Evolutionary conservation across 2,797 vertebrate species (phyloP).

Genomic region (Mormyrops boulengeri): DNA sequence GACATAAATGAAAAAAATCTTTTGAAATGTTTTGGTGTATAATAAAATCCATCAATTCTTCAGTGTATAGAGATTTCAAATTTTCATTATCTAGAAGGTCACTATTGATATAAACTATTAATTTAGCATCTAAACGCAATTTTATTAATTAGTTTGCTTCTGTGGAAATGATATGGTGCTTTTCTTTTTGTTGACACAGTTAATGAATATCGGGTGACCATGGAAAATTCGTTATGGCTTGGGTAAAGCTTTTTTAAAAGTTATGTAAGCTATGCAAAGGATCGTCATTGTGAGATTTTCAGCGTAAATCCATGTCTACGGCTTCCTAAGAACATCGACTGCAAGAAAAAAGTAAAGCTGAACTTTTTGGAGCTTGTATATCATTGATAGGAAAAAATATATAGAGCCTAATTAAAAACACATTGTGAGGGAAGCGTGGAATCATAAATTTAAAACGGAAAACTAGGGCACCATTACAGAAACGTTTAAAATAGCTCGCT

Average conservation of each 20-base stretch:
- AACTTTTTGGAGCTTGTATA: not conserved
- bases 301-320: not conserved
- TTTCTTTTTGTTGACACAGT: not conserved
- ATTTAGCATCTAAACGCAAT: not conserved
- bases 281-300: not conserved
- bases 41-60: not conserved
- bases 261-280: not conserved
- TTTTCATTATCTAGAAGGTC: not conserved
- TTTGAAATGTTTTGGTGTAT: not conserved
- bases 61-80: not conserved
- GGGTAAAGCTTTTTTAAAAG: not conserved
- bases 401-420: not conserved
- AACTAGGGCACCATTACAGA: not conserved
- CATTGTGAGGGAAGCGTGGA: not conserved
- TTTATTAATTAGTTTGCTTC: not conserved
- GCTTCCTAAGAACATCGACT: not conserved
- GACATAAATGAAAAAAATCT: not conserved
- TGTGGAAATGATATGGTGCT: not conserved
- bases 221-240: not conserved
- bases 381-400: not conserved
- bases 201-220: not conserved
- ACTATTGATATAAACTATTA: not conserved
- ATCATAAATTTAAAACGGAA: not conserved
- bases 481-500: not conserved
- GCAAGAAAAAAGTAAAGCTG: not conserved